Conservation (phyloP, 2,888 invertebrate species). For the Baccha elongata region DNA sequence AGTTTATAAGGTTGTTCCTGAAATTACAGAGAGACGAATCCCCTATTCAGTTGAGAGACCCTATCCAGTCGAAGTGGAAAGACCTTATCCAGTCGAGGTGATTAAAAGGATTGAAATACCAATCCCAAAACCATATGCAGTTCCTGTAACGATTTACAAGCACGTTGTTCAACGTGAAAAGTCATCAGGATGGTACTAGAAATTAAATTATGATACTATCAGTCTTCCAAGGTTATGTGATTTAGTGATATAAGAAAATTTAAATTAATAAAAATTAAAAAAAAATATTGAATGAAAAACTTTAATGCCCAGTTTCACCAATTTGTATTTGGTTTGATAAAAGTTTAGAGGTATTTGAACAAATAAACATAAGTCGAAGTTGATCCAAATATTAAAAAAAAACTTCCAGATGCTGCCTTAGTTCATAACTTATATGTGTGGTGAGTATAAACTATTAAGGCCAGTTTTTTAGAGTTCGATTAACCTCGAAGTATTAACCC, state of each 20-base stretch:
- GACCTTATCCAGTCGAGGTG: constrained; percentile 89
- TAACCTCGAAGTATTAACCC: too few relatives aligned
- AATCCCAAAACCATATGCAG: constrained; percentile 88
- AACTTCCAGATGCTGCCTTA: too few relatives aligned
- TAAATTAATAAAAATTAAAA: background rate
- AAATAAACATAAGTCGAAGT: too few relatives aligned
- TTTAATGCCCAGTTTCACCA: too few relatives aligned
- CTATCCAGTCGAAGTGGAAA: constrained; percentile 86
- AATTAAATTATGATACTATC: too few relatives aligned
- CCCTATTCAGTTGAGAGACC: constrained; percentile 90
- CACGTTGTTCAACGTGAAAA: constrained; percentile 86
- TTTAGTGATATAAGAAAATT: constrained; percentile 47
- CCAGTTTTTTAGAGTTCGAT: too few relatives aligned
- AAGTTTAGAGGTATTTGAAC: too few relatives aligned
- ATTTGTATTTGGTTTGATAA: too few relatives aligned
- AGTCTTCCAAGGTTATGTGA: constrained; percentile 53
- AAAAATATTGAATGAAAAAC: too few relatives aligned
- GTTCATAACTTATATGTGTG: too few relatives aligned
- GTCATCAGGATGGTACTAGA: constrained; percentile 70
- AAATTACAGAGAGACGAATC: constrained; percentile 88
- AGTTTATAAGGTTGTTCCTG: constrained; percentile 88
- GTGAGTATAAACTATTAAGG: too few relatives aligned
- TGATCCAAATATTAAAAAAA: too few relatives aligned
- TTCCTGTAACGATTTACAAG: constrained; percentile 89
- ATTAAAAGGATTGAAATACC: constrained; percentile 89